Evolutionary conservation across 64 coral and sea anemone genomes (phyloP).

Genomic region (Acropora yongei): DNA sequence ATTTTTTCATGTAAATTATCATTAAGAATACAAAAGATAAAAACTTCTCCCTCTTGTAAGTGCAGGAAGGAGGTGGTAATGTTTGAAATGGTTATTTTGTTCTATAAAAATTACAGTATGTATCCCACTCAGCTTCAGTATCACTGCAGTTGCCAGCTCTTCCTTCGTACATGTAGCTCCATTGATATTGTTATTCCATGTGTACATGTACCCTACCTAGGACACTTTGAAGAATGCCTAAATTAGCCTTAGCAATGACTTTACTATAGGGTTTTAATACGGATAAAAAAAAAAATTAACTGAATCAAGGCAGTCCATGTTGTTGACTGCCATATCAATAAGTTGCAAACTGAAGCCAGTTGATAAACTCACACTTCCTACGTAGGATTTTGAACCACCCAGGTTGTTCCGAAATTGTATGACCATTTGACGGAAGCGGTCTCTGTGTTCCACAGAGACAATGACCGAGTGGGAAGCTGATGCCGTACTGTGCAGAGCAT

Average conservation of each 20-base stretch:
- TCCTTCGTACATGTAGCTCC: no score
- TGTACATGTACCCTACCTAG: background rate
- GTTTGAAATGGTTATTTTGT: no score
- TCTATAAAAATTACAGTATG: no score
- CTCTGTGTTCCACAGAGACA: background rate
- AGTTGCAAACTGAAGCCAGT: conserved; percentile 62
- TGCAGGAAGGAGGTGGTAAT: no score
- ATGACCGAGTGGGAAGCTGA: background rate
- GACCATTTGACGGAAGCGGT: background rate
- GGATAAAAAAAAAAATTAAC: conserved; percentile 24
- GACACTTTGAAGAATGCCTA: conserved; percentile 30
- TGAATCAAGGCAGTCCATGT: conserved; percentile 17
- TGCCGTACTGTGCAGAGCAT: background rate
- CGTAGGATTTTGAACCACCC: conserved; percentile 20
- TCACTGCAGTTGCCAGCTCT: no score
- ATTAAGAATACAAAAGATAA: no score
- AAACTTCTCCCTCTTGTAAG: no score
- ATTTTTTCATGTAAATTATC: no score
- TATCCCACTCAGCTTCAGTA: no score
- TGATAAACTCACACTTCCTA: conserved; percentile 41
- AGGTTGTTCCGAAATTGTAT: background rate
- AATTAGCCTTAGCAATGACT: conserved; percentile 48
- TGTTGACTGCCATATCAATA: conserved; percentile 42
- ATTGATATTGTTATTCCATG: background rate
- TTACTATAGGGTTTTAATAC: conserved; percentile 52